Evolutionary conservation across 2,888 invertebrate species (phyloP).

Genomic region (Papilio gigon): DNA sequence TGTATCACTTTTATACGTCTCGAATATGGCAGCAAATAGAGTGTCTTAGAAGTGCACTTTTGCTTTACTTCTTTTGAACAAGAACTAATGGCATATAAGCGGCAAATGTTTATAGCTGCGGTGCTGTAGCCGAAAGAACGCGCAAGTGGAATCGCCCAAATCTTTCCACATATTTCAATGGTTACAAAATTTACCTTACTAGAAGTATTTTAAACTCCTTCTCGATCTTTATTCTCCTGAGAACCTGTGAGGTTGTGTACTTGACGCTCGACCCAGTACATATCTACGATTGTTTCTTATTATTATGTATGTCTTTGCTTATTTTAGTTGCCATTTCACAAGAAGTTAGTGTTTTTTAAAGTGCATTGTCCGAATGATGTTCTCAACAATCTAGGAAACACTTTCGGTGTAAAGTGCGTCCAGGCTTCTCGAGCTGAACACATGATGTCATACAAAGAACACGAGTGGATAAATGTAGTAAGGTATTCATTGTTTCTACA

Average conservation of each 20-base stretch:
- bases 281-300: background rate
- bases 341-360: conserved; percentile 26
- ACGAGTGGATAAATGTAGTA: conserved; percentile 9
- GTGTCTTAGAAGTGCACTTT: too few species aligned
- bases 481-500: conserved; percentile 3
- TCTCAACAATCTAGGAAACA: conserved; percentile 13
- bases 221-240: too few species aligned
- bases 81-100: too few species aligned
- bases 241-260: background rate
- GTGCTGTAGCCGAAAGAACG: too few species aligned
- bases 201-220: too few species aligned
- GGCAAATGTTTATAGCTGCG: too few species aligned
- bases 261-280: background rate
- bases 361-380: conserved; percentile 24
- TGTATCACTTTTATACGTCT: too few species aligned
- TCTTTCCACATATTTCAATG: too few species aligned
- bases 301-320: background rate
- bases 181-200: too few species aligned
- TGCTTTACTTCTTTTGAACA: too few species aligned
- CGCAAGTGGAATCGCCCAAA: too few species aligned
- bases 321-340: conserved; percentile 26
- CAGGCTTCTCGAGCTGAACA: background rate
- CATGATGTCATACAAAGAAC: conserved; percentile 10
- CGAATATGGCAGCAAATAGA: too few species aligned
- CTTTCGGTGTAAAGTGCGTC: conserved; percentile 5